Conservation (phyloP, 2,797 vertebrate species). For the Apogon talboti region DNA sequence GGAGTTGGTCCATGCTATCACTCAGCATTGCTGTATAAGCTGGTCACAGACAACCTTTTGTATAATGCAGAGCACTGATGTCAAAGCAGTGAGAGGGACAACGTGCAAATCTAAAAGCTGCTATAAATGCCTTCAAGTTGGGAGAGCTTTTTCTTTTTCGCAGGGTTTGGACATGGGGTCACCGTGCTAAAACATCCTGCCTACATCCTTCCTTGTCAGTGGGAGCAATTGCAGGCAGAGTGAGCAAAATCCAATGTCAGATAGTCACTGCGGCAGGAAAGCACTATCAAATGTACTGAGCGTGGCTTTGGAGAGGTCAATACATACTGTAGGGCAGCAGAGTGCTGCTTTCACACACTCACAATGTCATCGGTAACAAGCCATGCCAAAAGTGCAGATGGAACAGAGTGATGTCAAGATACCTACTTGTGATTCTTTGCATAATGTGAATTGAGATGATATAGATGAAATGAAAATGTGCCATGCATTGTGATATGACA, state of each 20-base stretch:
- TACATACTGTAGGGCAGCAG: conserved; percentile 43
- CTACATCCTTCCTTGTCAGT: conserved; percentile 3
- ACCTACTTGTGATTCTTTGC: neutral
- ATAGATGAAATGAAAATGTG: neutral
- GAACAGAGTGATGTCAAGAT: conserved; percentile 12
- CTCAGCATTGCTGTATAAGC: conserved; percentile 50
- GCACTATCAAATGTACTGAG: conserved; percentile 40
- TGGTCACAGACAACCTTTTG: conserved; percentile 58
- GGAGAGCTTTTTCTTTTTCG: neutral
- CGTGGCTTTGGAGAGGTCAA: conserved; percentile 52
- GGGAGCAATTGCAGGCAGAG: conserved; percentile 1
- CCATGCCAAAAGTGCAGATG: conserved; percentile 4
- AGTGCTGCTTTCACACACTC: conserved; percentile 30
- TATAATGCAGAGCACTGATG: conserved; percentile 36
- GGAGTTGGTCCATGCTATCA: conserved; percentile 60
- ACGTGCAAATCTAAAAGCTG: conserved; percentile 14
- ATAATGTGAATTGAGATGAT: neutral
- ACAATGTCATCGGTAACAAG: conserved; percentile 42
- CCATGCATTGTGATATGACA: neutral
- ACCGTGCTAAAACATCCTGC: neutral
- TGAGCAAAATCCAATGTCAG: conserved; percentile 58
- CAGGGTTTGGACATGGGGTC: neutral
- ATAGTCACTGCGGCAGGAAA: conserved; percentile 30
- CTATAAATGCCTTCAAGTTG: neutral
- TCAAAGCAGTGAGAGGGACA: conserved; percentile 23